A percentile compares a stretch with the other conserved stretches of the same genome.
phyloP scores from a whole-genome alignment of 2,113 vertebrate genomes.

The Rynchops niger region DNA sequence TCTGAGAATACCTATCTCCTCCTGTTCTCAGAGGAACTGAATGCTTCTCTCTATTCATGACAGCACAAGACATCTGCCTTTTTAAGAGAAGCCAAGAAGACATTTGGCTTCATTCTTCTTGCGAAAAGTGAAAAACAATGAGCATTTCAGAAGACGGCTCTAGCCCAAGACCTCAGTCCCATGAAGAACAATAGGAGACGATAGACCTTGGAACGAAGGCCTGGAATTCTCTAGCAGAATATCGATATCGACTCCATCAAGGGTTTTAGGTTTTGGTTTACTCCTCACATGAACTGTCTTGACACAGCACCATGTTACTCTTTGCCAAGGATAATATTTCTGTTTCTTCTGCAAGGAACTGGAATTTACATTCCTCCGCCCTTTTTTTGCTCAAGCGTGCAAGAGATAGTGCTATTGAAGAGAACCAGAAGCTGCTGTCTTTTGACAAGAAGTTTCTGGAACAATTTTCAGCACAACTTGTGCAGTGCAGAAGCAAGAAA shows the following conservation, averaged over 20 bases:
- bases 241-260: fast-evolving
- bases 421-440: neutral
- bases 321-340: neutral
- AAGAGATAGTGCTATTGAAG: neutral
- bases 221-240: neutral
- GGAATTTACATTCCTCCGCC: neutral
- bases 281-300: neutral
- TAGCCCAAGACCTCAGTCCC: neutral
- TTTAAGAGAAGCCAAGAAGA: neutral
- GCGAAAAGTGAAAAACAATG: neutral
- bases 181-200: neutral
- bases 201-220: neutral
- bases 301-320: neutral
- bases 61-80: neutral
- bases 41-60: neutral
- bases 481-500: neutral
- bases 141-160: neutral
- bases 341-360: neutral
- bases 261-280: neutral
- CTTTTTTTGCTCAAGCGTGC: neutral
- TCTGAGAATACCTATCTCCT: neutral
- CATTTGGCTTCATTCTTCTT: neutral
- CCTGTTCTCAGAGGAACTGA: neutral
- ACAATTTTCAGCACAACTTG: neutral
- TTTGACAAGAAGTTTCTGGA: neutral